Percentiles rank a stretch among this genome's conserved stretches.
Conservation (phyloP, 2,797 vertebrate genomes). For the Cossypha dichroa region DNA sequence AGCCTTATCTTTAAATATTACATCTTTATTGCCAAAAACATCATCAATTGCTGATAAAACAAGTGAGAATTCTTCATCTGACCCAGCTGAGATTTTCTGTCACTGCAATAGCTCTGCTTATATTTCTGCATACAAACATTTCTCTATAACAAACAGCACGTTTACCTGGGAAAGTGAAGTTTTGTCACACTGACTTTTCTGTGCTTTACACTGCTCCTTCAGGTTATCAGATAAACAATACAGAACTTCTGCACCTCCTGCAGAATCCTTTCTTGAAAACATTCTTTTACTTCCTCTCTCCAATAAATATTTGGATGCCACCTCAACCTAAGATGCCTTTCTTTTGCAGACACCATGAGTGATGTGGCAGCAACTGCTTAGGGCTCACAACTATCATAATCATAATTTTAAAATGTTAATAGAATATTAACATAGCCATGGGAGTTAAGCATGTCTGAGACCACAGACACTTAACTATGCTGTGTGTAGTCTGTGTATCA, state of each 20-base stretch:
- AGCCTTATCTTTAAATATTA: not conserved
- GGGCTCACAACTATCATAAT: not conserved
- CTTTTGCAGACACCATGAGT: not conserved
- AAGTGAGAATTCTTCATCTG: not conserved
- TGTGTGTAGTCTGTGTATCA: not conserved
- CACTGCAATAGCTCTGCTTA: not conserved
- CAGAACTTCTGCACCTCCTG: not conserved
- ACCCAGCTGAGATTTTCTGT: not conserved
- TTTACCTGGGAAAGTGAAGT: not conserved
- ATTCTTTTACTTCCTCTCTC: not conserved
- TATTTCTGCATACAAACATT: not conserved
- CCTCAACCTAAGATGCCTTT: accelerated
- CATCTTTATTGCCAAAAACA: not conserved
- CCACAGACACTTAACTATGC: not conserved
- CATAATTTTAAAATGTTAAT: not conserved
- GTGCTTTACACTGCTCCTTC: not conserved
- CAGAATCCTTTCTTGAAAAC: not conserved
- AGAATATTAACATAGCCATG: not conserved
- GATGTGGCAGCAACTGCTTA: not conserved
- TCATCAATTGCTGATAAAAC: not conserved
- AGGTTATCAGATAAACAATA: not conserved
- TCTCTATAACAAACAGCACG: not conserved
- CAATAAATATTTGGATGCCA: not conserved
- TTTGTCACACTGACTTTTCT: not conserved
- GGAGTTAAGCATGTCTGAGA: accelerated